Percentiles rank a stretch among this genome's conserved stretches.
phyloP scores from a whole-genome alignment of 1,140 invertebrate species.

The Heliothis subflexa region DNA sequence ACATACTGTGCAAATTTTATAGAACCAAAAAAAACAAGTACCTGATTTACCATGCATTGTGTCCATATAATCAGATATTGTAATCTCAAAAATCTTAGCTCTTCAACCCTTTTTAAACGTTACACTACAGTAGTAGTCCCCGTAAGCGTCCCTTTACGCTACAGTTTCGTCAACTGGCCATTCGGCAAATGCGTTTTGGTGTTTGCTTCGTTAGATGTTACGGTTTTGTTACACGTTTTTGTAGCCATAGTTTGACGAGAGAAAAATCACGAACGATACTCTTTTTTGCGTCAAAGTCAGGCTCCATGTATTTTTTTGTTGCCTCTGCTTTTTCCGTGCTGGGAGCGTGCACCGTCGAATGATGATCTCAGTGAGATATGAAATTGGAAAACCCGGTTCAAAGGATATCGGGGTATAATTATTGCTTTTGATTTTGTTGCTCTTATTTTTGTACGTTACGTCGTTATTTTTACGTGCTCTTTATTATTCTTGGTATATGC shows the following conservation, averaged over 20 bases:
- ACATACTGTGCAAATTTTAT: too few species aligned
- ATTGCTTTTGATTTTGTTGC: neutral
- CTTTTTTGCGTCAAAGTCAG: conserved; percentile 9
- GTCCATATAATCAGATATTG: neutral
- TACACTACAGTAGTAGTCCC: conserved; percentile 18
- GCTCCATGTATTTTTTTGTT: conserved; percentile 26
- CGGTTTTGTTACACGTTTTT: conserved; percentile 51
- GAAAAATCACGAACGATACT: conserved; percentile 44
- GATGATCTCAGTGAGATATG: conserved; percentile 24
- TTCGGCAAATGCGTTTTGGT: conserved; percentile 60
- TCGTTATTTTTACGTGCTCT: neutral
- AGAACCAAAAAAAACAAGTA: too few species aligned
- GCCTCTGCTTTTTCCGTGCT: conserved; percentile 2
- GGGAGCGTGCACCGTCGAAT: neutral
- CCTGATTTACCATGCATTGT: neutral
- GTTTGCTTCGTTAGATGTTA: conserved; percentile 63
- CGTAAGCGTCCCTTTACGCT: conserved; percentile 19
- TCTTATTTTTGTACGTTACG: neutral
- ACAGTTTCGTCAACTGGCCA: conserved; percentile 56
- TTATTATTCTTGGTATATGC: too few species aligned
- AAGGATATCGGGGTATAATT: conserved; percentile 17
- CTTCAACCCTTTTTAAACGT: neutral
- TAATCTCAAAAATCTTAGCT: neutral
- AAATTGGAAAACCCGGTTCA: conserved; percentile 28
- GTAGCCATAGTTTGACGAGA: conserved; percentile 48